A percentile compares a stretch with the other conserved stretches of the same genome.
These are phyloP conservation scores for Eilema depressum DNA, from an alignment of 2,888 invertebrate species.

Conservation along the genomic window DNA sequence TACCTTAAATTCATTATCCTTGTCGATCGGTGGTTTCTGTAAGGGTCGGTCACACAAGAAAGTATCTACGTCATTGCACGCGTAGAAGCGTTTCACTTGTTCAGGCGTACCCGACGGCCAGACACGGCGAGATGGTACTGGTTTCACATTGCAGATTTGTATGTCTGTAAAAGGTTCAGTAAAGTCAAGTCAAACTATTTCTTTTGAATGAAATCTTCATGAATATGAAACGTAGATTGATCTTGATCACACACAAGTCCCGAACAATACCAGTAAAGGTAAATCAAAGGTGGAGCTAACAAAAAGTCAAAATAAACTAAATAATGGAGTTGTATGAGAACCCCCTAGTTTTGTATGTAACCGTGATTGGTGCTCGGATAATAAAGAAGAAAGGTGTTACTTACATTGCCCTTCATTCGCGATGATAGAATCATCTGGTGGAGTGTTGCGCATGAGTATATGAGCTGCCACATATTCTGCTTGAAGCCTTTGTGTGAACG, in stretches of 20 bases:
- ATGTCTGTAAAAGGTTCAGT: conserved; percentile 87
- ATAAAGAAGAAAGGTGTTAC: conserved; percentile 41
- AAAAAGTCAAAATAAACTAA: too few relatives aligned
- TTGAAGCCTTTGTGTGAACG: conserved; percentile 97
- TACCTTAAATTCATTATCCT: conserved; percentile 97
- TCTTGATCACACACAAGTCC: too few relatives aligned
- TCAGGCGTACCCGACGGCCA: conserved; percentile 92
- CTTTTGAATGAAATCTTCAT: not conserved
- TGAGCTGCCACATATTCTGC: conserved; percentile 98
- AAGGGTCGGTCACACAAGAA: conserved; percentile 97
- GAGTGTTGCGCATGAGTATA: conserved; percentile 96
- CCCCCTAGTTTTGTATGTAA: too few relatives aligned
- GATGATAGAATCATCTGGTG: conserved; percentile 95
- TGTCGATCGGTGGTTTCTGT: conserved; percentile 95
- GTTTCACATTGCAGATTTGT: conserved; percentile 97
- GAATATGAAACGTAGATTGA: not conserved
- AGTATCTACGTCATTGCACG: conserved; percentile 95
- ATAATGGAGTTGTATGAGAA: too few relatives aligned
- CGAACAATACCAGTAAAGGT: too few relatives aligned
- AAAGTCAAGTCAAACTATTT: too few relatives aligned
- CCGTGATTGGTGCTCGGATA: too few relatives aligned
- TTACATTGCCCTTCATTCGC: conserved; percentile 95
- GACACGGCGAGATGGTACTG: conserved; percentile 91
- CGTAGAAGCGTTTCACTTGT: conserved; percentile 95
- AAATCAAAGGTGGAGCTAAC: too few relatives aligned